phyloP scores from a whole-genome alignment of 2,797 vertebrate species.

The Simalia tracyae region DNA sequence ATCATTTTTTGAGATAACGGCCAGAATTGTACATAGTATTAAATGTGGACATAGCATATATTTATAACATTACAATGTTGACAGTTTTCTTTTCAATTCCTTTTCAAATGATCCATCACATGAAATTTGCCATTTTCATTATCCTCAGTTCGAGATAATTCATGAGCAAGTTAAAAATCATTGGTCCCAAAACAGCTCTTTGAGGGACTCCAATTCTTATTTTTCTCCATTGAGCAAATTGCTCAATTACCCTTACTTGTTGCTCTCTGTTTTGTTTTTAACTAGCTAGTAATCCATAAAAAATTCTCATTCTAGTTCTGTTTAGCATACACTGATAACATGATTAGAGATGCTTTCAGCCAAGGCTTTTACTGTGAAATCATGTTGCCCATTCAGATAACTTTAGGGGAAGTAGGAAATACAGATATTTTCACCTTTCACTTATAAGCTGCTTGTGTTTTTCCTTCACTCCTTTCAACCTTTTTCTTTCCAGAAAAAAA shows the following conservation, averaged over 20 bases:
- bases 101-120: neutral
- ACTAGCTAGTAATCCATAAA: neutral
- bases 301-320: neutral
- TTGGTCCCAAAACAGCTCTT: neutral
- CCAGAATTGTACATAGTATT: neutral
- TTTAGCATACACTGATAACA: neutral
- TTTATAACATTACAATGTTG: neutral
- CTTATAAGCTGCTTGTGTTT: neutral
- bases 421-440: neutral
- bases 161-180: neutral
- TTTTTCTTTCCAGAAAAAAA: neutral
- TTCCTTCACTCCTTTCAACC: neutral
- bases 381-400: neutral
- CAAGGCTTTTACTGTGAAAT: neutral
- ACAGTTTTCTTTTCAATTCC: neutral
- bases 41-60: neutral
- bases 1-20: neutral
- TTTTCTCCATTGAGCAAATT: neutral
- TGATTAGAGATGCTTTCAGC: neutral
- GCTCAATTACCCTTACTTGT: neutral
- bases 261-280: neutral
- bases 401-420: neutral
- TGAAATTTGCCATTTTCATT: neutral
- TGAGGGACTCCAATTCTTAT: neutral
- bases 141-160: neutral